Conservation (phyloP, 2,113 vertebrate species). For the Porphyrio hochstetteri region DNA sequence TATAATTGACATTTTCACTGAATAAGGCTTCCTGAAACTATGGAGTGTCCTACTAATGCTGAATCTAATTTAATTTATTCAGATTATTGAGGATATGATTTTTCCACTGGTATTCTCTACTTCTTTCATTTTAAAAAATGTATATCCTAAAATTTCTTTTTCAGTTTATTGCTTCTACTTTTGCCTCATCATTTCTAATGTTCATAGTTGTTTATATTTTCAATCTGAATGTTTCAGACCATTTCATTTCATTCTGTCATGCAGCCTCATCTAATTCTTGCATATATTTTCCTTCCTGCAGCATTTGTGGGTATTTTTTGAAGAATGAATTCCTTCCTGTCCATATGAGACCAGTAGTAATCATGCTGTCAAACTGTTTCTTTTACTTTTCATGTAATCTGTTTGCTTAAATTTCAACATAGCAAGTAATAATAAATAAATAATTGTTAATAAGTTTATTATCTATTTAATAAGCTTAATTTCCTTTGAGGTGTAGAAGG, state of each 20-base stretch:
- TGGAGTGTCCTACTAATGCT: constrained; percentile 6
- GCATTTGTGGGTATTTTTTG: background rate
- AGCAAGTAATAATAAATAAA: background rate
- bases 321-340: background rate
- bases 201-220: background rate
- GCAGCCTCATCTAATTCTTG: background rate
- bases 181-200: background rate
- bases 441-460: no score
- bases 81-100: background rate
- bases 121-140: background rate
- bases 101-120: background rate
- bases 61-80: constrained; percentile 2
- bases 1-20: constrained; percentile 48
- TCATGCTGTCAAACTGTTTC: background rate
- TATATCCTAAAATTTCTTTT: background rate
- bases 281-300: background rate
- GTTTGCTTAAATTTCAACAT: background rate
- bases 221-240: background rate
- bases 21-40: constrained; percentile 17
- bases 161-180: background rate
- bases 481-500: no score
- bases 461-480: no score
- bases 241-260: background rate
- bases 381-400: background rate
- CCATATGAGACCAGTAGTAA: background rate